Base-by-base conservation (phyloP, 2,888 invertebrate genomes). In the Microplitis manilae region DNA sequence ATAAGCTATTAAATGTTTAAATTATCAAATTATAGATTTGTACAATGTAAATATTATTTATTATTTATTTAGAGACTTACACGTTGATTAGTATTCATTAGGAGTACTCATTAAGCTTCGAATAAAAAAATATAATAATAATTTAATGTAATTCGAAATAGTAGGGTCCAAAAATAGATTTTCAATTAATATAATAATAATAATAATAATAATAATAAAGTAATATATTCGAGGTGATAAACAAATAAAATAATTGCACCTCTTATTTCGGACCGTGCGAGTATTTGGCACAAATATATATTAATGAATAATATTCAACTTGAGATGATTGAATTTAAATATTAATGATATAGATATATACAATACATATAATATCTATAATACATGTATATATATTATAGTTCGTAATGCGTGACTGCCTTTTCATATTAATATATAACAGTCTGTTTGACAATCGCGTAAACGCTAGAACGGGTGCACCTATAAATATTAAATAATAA, bases 81-180 rank as follows among this genome's bases (percentile, higher is more conserved):
- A 50, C 50, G 50, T 50, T 13, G 2, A 30, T 30, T 30, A 30
- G 30, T 30, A 50, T 7, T 50, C 40, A 70, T 73, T 38, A 39
- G 15, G 68, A 75, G 73, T 17, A 17, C 17, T 17, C 17, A 17
- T 60, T 20, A 74, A 75, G 74, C 76, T 73, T 77, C 67, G 76
- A 79, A 81, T 71, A 62, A 61, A 79, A 75, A 77, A 80, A 79
- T 6, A 15, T 15, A 81, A 79, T 82, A 78, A 50, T 50, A 8
- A 50, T 50, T 13, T 30, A 30, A 30, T 30, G 2, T 30, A 30
- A 30, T 30, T 30, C 30, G 30, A 30, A 17, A 15, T n/a, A 81
- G 80, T 81, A 81, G 82, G 83, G 83, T 83, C 83, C 83, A 83
- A 83, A 78, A 77, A 59, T 13, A 59, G n/a, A 59, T 13, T 13